These are phyloP conservation scores for Ormyrus pomaceus DNA, from an alignment of 2,888 invertebrate species.

Conservation along the genomic window DNA sequence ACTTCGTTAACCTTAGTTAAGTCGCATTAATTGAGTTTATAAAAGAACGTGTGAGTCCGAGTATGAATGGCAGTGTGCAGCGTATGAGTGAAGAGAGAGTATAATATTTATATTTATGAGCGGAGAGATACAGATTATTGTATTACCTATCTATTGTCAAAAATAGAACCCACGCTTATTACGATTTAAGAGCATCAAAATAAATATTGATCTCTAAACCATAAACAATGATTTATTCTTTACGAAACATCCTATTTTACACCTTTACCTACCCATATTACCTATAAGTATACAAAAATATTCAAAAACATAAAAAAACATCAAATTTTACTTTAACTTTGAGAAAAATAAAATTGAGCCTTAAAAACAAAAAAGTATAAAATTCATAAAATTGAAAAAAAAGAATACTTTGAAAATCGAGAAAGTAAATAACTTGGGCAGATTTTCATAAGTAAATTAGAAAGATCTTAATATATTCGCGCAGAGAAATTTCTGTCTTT, in stretches of 20 bases:
- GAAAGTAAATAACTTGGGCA: background rate
- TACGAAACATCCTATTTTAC: background rate
- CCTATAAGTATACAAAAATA: too few species aligned
- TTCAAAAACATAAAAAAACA: too few species aligned
- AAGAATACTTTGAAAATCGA: background rate
- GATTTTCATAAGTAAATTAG: too few species aligned
- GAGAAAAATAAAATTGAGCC: slow-evolving; percentile 8
- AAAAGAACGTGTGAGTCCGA: slow-evolving; percentile 39
- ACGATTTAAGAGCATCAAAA: slow-evolving; percentile 73
- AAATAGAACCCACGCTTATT: slow-evolving; percentile 74
- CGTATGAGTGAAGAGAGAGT: slow-evolving; percentile 31
- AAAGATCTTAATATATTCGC: too few species aligned
- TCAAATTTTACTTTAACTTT: background rate
- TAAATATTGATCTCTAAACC: slow-evolving; percentile 74
- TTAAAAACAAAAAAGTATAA: background rate
- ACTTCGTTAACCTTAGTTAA: slow-evolving; percentile 49
- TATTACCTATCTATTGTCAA: slow-evolving; percentile 67
- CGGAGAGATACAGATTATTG: slow-evolving; percentile 57
- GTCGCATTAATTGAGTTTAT: slow-evolving; percentile 52
- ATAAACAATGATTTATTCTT: slow-evolving; percentile 41
- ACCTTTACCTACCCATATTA: slow-evolving; percentile 2
- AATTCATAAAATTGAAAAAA: background rate
- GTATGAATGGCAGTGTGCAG: slow-evolving; percentile 13
- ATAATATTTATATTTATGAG: slow-evolving; percentile 55
- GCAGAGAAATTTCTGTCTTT: too few species aligned